Conservation (phyloP, 2,888 invertebrate species). For the Nemoura dubitans region DNA sequence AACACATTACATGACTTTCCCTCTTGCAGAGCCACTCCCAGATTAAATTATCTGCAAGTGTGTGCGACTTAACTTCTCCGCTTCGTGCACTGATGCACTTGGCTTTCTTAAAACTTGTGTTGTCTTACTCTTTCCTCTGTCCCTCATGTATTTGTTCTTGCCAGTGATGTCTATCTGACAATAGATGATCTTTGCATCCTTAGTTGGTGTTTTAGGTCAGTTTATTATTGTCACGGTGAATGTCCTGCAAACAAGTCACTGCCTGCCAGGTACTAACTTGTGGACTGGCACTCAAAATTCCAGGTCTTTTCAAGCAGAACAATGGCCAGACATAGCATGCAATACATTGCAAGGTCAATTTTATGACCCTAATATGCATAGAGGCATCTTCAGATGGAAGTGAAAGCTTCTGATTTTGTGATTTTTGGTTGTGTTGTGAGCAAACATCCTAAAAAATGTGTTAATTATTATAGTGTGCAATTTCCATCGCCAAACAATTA, state of each 20-base stretch:
- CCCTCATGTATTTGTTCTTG: conserved; percentile 9
- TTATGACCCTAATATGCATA: conserved; percentile 28
- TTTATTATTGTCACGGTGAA: not conserved
- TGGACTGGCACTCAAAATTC: not conserved
- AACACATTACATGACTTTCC: conserved; percentile 35
- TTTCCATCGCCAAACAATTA: conserved; percentile 32
- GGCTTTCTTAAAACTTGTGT: conserved; percentile 26
- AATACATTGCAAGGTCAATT: conserved; percentile 19
- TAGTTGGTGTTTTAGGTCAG: not conserved
- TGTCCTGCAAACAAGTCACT: not conserved
- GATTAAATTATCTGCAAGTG: conserved; percentile 16
- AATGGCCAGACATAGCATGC: not conserved
- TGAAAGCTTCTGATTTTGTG: conserved; percentile 29
- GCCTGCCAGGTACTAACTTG: not conserved
- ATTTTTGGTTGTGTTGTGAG: not conserved
- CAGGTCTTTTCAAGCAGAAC: not conserved
- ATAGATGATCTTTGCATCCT: not conserved
- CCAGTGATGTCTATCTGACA: not conserved
- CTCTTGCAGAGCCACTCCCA: conserved; percentile 22
- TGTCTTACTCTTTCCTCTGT: not conserved
- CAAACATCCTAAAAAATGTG: conserved; percentile 35
- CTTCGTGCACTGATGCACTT: conserved; percentile 26
- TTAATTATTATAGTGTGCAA: conserved; percentile 27
- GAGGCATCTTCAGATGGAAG: conserved; percentile 34
- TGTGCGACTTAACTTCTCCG: conserved; percentile 33